These are phyloP conservation scores for Corythaeola cristata DNA, from an alignment of 2,113 vertebrate species.

Conservation along the genomic window DNA sequence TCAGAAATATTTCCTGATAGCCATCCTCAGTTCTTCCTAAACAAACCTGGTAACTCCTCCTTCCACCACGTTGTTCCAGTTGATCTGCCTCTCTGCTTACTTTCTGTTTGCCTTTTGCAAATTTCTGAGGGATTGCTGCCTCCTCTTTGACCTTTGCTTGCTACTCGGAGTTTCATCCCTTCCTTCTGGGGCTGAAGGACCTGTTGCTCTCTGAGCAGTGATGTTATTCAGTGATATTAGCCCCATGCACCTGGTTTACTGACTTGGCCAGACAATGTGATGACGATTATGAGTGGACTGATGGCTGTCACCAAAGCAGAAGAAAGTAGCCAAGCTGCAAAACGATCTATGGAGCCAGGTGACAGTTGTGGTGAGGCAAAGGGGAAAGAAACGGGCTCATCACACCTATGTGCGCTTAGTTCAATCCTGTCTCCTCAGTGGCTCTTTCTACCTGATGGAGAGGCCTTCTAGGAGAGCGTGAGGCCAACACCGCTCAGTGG, in stretches of 20 bases:
- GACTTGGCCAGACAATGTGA: not conserved
- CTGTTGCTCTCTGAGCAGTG: not conserved
- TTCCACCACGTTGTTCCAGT: not conserved
- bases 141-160: not conserved
- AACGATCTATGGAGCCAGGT: not conserved
- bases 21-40: not conserved
- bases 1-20: not conserved
- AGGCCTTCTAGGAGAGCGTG: not conserved
- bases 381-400: not conserved
- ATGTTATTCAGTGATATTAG: not conserved
- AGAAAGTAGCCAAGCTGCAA: not conserved
- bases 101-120: not conserved
- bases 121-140: not conserved
- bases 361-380: not conserved
- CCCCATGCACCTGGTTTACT: not conserved
- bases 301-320: not conserved
- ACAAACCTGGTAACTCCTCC: not conserved
- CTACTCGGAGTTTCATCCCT: not conserved
- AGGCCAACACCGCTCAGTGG: rapidly evolving
- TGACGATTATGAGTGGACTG: not conserved
- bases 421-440: not conserved
- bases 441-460: not conserved
- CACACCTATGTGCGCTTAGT: not conserved
- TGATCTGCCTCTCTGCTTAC: not conserved
- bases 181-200: not conserved